Percentiles rank a stretch among this genome's conserved stretches.
These are phyloP conservation scores for Drosophila pseudoobscura DNA, from an alignment of 1,140 invertebrate genomes.

Conservation along the genomic window DNA sequence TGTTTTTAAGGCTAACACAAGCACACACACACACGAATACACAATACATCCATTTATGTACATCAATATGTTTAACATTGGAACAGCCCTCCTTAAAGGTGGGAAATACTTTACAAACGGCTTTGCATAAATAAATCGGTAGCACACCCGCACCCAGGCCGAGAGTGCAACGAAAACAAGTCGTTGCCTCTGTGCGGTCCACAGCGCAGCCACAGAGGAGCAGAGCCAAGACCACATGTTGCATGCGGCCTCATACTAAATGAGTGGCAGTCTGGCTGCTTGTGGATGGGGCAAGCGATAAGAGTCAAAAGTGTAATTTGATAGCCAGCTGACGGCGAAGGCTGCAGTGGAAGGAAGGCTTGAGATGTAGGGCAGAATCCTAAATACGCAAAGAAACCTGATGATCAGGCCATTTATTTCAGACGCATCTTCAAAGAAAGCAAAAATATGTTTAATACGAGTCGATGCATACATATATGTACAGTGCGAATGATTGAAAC, in stretches of 20 bases:
- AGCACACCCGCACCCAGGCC: neutral
- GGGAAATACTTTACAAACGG: slow-evolving; percentile 50
- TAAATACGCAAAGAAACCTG: slow-evolving; percentile 20
- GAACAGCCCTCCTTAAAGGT: slow-evolving; percentile 53
- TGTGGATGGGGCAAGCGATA: slow-evolving; percentile 16
- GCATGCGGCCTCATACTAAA: slow-evolving; percentile 16
- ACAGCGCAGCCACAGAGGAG: slow-evolving; percentile 12
- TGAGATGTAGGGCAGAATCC: slow-evolving; percentile 25
- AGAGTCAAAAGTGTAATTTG: slow-evolving; percentile 39
- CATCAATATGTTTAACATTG: slow-evolving; percentile 62
- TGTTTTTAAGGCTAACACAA: slow-evolving; percentile 56
- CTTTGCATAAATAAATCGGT: slow-evolving; percentile 56
- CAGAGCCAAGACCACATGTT: slow-evolving; percentile 43
- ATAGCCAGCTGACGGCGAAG: slow-evolving; percentile 33
- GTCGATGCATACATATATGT: too few relatives aligned
- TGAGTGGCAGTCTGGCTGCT: neutral
- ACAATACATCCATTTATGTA: neutral
- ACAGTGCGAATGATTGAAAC: slow-evolving; percentile 7
- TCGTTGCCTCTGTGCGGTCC: slow-evolving; percentile 38
- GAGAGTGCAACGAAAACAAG: slow-evolving; percentile 39
- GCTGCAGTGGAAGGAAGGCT: slow-evolving; percentile 1
- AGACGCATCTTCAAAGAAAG: slow-evolving; percentile 16
- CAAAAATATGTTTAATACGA: neutral
- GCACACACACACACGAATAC: slow-evolving; percentile 8
- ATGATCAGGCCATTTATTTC: slow-evolving; percentile 14